Conservation (phyloP, 2,113 vertebrate species). For the Ciconia stormi region DNA sequence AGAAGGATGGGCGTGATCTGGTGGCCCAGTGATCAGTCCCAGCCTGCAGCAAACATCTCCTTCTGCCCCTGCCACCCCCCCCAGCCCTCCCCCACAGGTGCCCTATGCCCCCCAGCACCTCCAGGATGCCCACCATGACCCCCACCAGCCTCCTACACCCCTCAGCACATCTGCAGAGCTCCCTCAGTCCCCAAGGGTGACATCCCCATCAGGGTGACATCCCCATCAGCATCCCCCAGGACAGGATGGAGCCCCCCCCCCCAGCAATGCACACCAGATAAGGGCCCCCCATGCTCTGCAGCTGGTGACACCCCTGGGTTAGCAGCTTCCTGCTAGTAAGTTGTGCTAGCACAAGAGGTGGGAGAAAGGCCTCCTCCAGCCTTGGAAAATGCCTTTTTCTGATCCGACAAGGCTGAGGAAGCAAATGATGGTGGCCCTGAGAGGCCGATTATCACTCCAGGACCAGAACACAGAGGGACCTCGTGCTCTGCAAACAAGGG, state of each 20-base stretch:
- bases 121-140: background rate
- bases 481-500: background rate
- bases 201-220: background rate
- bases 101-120: background rate
- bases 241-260: background rate
- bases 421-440: conserved; percentile 28
- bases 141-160: background rate
- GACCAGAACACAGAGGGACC: conserved; percentile 32
- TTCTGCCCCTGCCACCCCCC: background rate
- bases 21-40: background rate
- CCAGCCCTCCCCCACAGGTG: background rate
- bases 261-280: background rate
- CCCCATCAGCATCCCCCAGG: background rate
- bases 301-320: background rate
- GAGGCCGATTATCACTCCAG: background rate
- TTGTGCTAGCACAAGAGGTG: background rate
- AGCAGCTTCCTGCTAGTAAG: background rate
- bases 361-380: conserved; percentile 9
- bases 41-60: background rate
- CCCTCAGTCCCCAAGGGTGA: background rate
- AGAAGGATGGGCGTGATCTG: background rate
- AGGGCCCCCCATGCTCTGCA: background rate
- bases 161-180: background rate
- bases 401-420: background rate
- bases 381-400: background rate